phyloP scores from a whole-genome alignment of 2,797 vertebrate genomes.

The Enteromius fasciolatus region DNA sequence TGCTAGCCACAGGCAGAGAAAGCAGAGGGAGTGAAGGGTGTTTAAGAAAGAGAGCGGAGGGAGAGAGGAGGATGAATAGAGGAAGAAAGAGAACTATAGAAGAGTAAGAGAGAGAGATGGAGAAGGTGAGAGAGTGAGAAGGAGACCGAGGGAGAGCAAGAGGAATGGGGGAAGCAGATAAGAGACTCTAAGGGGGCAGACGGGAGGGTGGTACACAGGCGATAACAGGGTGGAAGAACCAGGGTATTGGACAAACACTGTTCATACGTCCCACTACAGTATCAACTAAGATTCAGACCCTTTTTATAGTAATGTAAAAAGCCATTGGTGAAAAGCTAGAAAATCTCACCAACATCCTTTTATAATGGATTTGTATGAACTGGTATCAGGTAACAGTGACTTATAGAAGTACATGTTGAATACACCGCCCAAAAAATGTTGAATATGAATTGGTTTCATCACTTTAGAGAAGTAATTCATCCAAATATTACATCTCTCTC shows the following conservation, averaged over 20 bases:
- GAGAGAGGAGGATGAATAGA: constrained; percentile 19
- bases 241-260: constrained; percentile 33
- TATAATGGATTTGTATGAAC: background rate
- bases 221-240: constrained; percentile 33
- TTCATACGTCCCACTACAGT: constrained; percentile 5
- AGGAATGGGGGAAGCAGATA: constrained; percentile 51
- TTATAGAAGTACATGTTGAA: background rate
- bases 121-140: constrained; percentile 33
- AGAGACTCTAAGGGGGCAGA: constrained; percentile 26
- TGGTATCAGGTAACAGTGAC: background rate
- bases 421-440: background rate
- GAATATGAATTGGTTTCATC: background rate
- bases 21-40: constrained; percentile 3
- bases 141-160: constrained; percentile 17
- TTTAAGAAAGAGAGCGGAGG: constrained; percentile 40
- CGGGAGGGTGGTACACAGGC: constrained; percentile 6
- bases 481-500: background rate
- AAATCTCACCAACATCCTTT: background rate
- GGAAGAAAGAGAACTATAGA: constrained; percentile 5
- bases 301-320: constrained; percentile 30
- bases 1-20: background rate
- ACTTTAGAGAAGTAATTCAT: background rate
- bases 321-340: background rate
- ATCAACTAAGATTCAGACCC: constrained; percentile 20
- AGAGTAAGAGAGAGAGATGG: constrained; percentile 13